Evolutionary conservation across 2,113 vertebrate species (phyloP).

Genomic region (Myotis davidii): DNA sequence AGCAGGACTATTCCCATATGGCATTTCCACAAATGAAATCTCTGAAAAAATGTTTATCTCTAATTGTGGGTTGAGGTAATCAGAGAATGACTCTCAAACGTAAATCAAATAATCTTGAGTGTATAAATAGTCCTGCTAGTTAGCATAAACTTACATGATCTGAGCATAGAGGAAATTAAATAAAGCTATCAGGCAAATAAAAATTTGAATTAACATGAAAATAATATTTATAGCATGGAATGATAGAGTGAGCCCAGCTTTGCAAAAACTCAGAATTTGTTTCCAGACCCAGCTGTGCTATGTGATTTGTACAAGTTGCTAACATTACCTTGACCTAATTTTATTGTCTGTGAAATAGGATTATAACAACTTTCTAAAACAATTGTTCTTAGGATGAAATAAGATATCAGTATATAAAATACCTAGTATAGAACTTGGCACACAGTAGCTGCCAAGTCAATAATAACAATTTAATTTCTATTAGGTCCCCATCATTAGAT

Average conservation of each 20-base stretch:
- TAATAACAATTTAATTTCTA: neutral
- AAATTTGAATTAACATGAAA: neutral
- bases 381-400: neutral
- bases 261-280: neutral
- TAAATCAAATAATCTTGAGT: neutral
- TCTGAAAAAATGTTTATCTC: neutral
- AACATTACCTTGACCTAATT: neutral
- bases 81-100: neutral
- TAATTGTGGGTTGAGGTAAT: neutral
- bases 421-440: neutral
- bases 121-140: neutral
- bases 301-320: neutral
- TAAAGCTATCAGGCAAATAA: neutral
- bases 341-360: conserved; percentile 6
- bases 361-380: neutral
- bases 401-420: neutral
- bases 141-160: neutral
- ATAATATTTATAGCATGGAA: neutral
- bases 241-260: neutral
- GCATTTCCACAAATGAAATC: neutral
- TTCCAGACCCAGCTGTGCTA: neutral
- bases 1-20: neutral
- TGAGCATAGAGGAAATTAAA: neutral
- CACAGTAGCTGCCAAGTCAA: neutral
- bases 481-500: neutral